A percentile compares a stretch with the other conserved stretches of the same genome.
Conservation (phyloP, 1,140 invertebrate species). For the Holotrichia oblita region DNA sequence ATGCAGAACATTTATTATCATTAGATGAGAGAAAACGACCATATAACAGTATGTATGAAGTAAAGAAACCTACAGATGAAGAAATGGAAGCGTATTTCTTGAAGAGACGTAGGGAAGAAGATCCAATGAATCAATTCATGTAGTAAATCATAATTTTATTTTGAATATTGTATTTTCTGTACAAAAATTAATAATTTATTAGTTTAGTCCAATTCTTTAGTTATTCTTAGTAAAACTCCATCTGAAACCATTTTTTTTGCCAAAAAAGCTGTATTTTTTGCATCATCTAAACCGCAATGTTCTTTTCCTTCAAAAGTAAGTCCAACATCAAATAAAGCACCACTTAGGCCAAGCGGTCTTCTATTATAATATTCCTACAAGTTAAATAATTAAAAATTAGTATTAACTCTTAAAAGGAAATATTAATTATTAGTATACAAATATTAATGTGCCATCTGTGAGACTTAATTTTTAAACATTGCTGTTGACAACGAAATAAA, state of each 20-base stretch:
- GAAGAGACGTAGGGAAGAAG: slow-evolving; percentile 84
- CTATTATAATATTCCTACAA: slow-evolving; percentile 63
- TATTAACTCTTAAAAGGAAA: no score
- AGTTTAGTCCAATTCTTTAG: slow-evolving; percentile 57
- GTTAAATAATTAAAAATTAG: background rate
- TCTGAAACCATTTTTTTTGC: slow-evolving; percentile 66
- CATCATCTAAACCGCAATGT: slow-evolving; percentile 72
- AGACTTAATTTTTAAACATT: no score
- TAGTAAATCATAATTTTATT: slow-evolving; percentile 40
- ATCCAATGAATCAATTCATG: slow-evolving; percentile 87
- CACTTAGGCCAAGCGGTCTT: slow-evolving; percentile 62
- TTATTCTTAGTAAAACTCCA: slow-evolving; percentile 62
- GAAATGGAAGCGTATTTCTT: slow-evolving; percentile 94
- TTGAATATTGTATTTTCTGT: background rate
- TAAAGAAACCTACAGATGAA: slow-evolving; percentile 85
- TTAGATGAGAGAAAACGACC: slow-evolving; percentile 90
- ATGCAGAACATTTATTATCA: slow-evolving; percentile 72
- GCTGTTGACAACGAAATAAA: no score
- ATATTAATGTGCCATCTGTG: no score
- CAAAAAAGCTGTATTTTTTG: slow-evolving; percentile 70
- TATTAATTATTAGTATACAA: no score
- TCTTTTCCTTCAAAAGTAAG: slow-evolving; percentile 68
- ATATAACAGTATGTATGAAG: slow-evolving; percentile 90
- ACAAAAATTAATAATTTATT: slow-evolving; percentile 18
- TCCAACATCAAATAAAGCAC: slow-evolving; percentile 66